Evolutionary conservation across 2,797 vertebrate species (phyloP), one percentile per base, ranked within the genome.

Genomic region (Sitta carolinensis): DNA sequence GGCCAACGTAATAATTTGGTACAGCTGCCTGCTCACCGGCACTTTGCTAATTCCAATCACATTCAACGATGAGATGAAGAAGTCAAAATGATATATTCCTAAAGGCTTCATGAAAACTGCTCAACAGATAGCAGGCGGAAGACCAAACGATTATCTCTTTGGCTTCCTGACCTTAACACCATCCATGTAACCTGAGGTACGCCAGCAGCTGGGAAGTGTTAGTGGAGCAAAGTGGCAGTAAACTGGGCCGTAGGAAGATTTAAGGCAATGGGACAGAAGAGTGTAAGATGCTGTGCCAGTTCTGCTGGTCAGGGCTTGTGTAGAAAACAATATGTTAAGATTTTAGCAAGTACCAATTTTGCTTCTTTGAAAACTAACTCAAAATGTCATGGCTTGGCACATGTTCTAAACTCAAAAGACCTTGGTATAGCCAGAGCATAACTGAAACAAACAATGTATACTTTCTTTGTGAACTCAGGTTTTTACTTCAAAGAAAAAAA

Each of bases 1-100:
- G 8, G 54, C 6, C 2, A 36, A 42, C 9, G 32, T 63, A 73
- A 84, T 67, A 5, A 34, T n/a, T 72, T 51, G 59, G 20, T 62
- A 26, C n/a, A 51, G 42, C 32, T 9, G 0, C 11, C 21, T 0
- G 0, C 12, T 72, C 9, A 25, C 42, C 59, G 72, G 23, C 34
- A 55, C 18, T 80, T 83, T 29, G n/a, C 20, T 59, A 48, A 67
- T 63, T 85, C 23, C n/a, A 83, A 12, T 21, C 45, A 52, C 20
- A 15, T 80, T 72, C 18, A 81, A n/a, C n/a, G 80, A 59, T 1
- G 11, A 84, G 25, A 62, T 4, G 16, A 29, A 68, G 23, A 40
- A 30, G 20, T 69, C 47, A 36, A 43, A 68, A 58, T 18, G 4
- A 18, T 30, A 13, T 87, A 62, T 83, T 59, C 36, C 15, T 67